These are phyloP conservation scores for Ophiodon elongatus DNA, from an alignment of 2,113 vertebrate species.

Conservation along the genomic window DNA sequence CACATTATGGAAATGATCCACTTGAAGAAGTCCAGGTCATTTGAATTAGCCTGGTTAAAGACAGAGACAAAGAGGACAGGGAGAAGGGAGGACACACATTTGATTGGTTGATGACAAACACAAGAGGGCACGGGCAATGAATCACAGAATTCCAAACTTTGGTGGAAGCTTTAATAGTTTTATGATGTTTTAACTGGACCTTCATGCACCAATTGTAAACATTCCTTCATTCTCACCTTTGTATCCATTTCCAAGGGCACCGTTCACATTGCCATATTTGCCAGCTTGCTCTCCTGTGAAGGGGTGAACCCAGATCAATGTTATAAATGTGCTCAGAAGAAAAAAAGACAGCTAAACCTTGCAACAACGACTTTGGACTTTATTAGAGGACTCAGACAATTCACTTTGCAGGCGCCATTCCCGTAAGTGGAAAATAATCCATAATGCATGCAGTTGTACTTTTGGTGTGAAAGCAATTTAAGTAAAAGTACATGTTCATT, in stretches of 20 bases:
- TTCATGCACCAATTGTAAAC: neutral
- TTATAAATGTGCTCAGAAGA: conserved; percentile 7
- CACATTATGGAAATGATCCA: conserved; percentile 44
- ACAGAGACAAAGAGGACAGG: conserved; percentile 1
- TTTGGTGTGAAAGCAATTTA: neutral
- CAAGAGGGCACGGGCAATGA: neutral
- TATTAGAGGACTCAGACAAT: neutral
- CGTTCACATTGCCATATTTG: conserved; percentile 74
- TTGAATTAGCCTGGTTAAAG: conserved; percentile 61
- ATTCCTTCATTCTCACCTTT: conserved; percentile 73
- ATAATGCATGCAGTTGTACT: conserved; percentile 42
- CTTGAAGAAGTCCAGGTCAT: conserved; percentile 33
- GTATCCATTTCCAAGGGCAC: conserved; percentile 77
- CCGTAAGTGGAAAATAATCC: conserved; percentile 22
- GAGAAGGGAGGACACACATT: neutral
- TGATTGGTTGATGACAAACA: neutral
- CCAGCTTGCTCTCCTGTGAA: conserved; percentile 76
- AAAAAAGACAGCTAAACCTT: conserved; percentile 13
- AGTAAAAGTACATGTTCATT: conserved; percentile 10
- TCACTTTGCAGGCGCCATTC: neutral
- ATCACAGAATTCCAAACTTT: neutral
- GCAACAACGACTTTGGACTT: neutral
- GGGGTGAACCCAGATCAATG: neutral
- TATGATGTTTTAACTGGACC: neutral
- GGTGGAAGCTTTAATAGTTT: neutral